These are phyloP conservation scores for Aporrectodea caliginosa DNA, from an alignment of 1,140 invertebrate genomes.

Conservation along the genomic window DNA sequence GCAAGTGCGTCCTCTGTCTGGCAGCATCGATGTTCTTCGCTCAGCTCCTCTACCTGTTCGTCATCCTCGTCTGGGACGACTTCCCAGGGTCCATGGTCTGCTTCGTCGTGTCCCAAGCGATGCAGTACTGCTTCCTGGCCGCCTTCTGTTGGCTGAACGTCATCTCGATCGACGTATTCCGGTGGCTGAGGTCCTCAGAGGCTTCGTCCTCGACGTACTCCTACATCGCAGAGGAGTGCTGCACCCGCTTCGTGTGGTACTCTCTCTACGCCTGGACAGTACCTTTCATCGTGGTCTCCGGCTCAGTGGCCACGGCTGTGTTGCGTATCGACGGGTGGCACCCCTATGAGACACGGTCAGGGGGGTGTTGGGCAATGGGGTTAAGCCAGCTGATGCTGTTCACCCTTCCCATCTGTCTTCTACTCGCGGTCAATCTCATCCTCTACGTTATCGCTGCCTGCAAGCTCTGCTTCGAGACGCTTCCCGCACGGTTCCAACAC, in stretches of 20 bases:
- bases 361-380: conserved; percentile 54
- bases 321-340: conserved; percentile 22
- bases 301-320: conserved; percentile 55
- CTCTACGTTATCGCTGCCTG: conserved; percentile 46
- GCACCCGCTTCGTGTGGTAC: conserved; percentile 57
- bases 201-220: conserved; percentile 35
- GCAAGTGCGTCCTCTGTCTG: conserved; percentile 57
- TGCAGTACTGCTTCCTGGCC: conserved; percentile 59
- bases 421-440: conserved; percentile 45
- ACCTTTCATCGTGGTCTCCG: conserved; percentile 55
- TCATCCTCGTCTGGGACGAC: conserved; percentile 33
- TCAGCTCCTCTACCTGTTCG: conserved; percentile 54
- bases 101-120: conserved; percentile 51
- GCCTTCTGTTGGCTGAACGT: conserved; percentile 63
- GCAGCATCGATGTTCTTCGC: conserved; percentile 54
- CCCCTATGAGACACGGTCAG: conserved; percentile 14
- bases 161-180: conserved; percentile 61
- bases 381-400: conserved; percentile 44
- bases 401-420: conserved; percentile 43
- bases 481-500: conserved; percentile 13
- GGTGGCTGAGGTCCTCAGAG: conserved; percentile 65
- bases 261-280: conserved; percentile 58
- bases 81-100: conserved; percentile 32
- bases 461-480: conserved; percentile 55
- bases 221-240: conserved; percentile 21